Evolutionary conservation across 2,888 invertebrate species (phyloP).

Genomic region (Allolobophora icterica): DNA sequence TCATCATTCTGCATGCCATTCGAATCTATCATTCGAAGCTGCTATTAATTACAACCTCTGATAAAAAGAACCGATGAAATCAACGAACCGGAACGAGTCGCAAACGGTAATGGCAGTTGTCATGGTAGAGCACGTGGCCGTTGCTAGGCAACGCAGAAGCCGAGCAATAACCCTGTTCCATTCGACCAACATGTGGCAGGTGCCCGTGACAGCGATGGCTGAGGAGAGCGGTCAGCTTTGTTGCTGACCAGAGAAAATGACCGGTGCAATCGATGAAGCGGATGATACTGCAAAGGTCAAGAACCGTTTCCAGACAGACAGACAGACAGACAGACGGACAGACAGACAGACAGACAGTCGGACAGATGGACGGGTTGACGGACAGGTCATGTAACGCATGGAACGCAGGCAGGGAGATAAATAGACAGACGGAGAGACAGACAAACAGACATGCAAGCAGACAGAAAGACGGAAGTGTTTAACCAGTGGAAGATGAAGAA

Average conservation of each 20-base stretch:
- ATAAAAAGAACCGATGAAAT: not conserved
- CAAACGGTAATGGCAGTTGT: conserved; percentile 19
- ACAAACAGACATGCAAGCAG: too few species aligned
- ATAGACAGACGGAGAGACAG: too few species aligned
- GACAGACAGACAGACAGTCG: not conserved
- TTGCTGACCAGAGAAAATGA: not conserved
- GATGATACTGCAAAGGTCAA: conserved; percentile 6
- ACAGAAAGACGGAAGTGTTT: not conserved
- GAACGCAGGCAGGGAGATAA: too few species aligned
- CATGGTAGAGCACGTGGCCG: conserved; percentile 20
- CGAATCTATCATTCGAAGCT: not conserved
- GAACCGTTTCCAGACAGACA: not conserved
- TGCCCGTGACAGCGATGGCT: not conserved
- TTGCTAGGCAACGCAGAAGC: conserved; percentile 9
- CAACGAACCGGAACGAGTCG: not conserved
- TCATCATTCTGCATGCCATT: not conserved
- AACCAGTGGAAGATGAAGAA: not conserved
- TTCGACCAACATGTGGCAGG: conserved; percentile 17
- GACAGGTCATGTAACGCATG: not conserved
- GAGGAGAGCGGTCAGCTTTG: not conserved
- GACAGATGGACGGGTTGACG: not conserved
- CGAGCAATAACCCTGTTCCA: not conserved
- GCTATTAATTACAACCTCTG: not conserved
- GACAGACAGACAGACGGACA: not conserved
- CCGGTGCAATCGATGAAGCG: conserved; percentile 17